Base-by-base conservation (phyloP, 2,888 invertebrate species). In the Emmelina monodactyla region DNA sequence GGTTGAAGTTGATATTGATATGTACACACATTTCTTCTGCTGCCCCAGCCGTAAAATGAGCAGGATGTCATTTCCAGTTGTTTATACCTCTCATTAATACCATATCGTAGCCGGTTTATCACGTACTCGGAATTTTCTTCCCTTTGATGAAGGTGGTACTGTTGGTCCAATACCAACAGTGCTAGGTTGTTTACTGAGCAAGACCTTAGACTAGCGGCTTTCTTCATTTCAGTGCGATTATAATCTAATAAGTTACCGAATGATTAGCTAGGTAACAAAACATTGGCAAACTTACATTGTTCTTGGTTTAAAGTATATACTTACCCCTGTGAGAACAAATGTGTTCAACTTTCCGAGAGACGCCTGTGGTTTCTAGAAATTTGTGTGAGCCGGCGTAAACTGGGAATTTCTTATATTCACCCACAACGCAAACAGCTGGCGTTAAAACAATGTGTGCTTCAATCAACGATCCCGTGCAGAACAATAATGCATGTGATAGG, bases 381-480 rank as follows among this genome's bases (percentile, higher is more conserved):
- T 19, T 49, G 42, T 75, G 75, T 0, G 70, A 60, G 0, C 76
- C 76, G 2, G 49, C 76, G 32, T 50, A 54, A 10, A 76, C 50
- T 1, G 55, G 44, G 41, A 78, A 78, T 37, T 66, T 73, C 41
- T 62, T 58, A 28, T 45, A 49, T 44, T 76, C 76, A 1, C 71
- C 68, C 33, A 45, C 52, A 1, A 76, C 66, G 41, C 78, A 78
- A 25, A 47, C 57, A 2, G 78, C 76, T 6, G 73, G 62, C 2
- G 76, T 72, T 4, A 78, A 38, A 2, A 71, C 61, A n/a, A 78
- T 65, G 35, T 75, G 71, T 1, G 69, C 57, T 42, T 78, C 76
- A 42, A 78, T 58, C 10, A 78, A 39, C 3, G 62, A 55, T 2
- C 76, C 78, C 22, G 57, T 40, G 42, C 78, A 78, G 45, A 78